A percentile compares a stretch with the other conserved stretches of the same genome.
Conservation (phyloP, 2,113 vertebrate species). For the Paracanthobrama guichenoti region DNA sequence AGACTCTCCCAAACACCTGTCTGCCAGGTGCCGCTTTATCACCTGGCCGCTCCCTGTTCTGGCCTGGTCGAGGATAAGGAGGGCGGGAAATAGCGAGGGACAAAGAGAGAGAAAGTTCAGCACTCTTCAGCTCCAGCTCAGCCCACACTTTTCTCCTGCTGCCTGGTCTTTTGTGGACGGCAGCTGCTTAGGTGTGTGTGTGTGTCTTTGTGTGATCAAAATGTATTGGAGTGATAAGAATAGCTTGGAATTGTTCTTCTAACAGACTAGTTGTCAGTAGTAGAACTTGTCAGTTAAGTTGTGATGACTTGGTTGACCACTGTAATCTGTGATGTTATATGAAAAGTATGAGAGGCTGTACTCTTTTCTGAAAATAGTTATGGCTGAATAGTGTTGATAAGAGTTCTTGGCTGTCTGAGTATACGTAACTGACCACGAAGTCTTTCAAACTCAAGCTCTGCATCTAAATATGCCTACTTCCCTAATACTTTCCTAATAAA, state of each 20-base stretch:
- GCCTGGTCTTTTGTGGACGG: slow-evolving; percentile 48
- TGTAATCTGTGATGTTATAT: neutral
- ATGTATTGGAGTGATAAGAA: neutral
- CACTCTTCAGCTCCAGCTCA: slow-evolving; percentile 41
- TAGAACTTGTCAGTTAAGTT: neutral
- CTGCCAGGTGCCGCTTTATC: slow-evolving; percentile 54
- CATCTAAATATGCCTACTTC: neutral
- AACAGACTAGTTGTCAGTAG: neutral
- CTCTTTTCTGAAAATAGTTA: neutral
- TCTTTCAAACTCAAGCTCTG: neutral
- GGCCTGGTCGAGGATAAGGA: slow-evolving; percentile 34
- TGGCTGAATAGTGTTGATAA: neutral
- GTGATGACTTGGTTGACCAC: neutral
- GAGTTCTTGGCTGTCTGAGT: neutral
- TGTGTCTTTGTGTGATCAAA: neutral
- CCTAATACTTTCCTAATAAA: too few relatives aligned
- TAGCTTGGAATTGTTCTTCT: neutral
- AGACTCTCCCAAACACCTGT: slow-evolving; percentile 57
- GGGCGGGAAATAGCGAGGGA: slow-evolving; percentile 45
- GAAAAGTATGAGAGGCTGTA: neutral
- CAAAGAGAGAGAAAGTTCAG: slow-evolving; percentile 53
- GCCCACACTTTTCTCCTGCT: slow-evolving; percentile 50
- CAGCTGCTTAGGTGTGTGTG: slow-evolving; percentile 52
- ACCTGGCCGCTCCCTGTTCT: slow-evolving; percentile 37
- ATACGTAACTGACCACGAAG: neutral